phyloP scores from a whole-genome alignment of 2,113 vertebrate species.

The Forbesichthys papilliferus region DNA sequence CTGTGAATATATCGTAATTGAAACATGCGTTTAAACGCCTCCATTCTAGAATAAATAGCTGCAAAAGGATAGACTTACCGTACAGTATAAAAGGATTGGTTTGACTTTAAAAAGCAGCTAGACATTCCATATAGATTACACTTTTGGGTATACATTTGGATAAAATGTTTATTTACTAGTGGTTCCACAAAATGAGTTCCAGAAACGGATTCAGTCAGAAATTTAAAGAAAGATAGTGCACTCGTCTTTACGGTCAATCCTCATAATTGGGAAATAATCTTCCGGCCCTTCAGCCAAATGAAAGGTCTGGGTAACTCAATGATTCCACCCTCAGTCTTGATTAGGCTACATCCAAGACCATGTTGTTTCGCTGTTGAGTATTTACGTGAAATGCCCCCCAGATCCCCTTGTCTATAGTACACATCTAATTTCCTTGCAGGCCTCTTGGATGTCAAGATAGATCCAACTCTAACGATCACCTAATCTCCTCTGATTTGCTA shows the following conservation, averaged over 20 bases:
- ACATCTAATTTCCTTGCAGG: conserved; percentile 22
- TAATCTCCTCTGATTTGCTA: conserved; percentile 16
- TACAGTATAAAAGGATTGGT: too few species aligned
- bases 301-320: conserved; percentile 1
- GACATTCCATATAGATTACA: conserved; percentile 17
- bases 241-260: neutral
- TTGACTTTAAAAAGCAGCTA: neutral
- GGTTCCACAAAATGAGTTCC: too few species aligned
- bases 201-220: neutral
- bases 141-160: too few species aligned
- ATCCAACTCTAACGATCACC: conserved; percentile 26
- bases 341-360: neutral
- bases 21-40: conserved; percentile 59
- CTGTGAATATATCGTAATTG: conserved; percentile 62
- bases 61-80: too few species aligned
- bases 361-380: neutral
- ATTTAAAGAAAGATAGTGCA: neutral
- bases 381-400: conserved; percentile 7
- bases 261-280: conserved; percentile 11
- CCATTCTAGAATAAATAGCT: too few species aligned
- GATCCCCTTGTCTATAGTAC: neutral
- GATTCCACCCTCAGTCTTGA: conserved; percentile 26
- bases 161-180: too few species aligned
- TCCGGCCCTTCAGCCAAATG: neutral
- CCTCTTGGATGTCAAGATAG: conserved; percentile 18